These are phyloP conservation scores for Cheilosia soror DNA, from an alignment of 2,888 invertebrate species.

Conservation along the genomic window DNA sequence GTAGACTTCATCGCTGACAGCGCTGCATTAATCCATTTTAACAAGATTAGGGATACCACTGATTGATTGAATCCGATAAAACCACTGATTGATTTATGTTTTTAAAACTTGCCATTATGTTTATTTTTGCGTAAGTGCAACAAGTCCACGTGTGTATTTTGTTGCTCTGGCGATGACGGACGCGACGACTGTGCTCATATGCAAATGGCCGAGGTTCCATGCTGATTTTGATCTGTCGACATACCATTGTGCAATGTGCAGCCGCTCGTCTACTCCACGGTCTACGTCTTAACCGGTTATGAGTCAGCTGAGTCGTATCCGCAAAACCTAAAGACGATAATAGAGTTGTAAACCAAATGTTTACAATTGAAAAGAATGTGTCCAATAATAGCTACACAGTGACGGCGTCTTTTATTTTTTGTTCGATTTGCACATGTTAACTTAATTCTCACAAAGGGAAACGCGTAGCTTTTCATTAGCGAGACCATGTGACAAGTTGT, in stretches of 20 bases:
- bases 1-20: constrained; percentile 17
- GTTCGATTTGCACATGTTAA: constrained; percentile 38
- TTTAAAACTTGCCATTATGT: constrained; percentile 6
- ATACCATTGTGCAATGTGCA: neutral
- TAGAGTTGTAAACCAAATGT: constrained; percentile 54
- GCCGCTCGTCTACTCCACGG: neutral
- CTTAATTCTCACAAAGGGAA: constrained; percentile 48
- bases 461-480: constrained; percentile 57
- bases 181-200: constrained; percentile 1
- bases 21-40: constrained; percentile 36
- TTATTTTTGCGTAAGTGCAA: neutral
- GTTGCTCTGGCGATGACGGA: constrained; percentile 10
- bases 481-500: constrained; percentile 46
- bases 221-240: constrained; percentile 5
- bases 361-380: constrained; percentile 13
- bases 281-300: neutral
- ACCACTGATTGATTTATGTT: constrained; percentile 61
- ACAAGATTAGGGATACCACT: constrained; percentile 63
- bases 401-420: neutral
- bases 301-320: constrained; percentile 20
- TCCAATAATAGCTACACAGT: constrained; percentile 31
- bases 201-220: constrained; percentile 17
- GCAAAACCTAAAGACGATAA: constrained; percentile 1
- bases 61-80: constrained; percentile 63
- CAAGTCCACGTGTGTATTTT: constrained; percentile 21